Evolutionary conservation across 2,888 invertebrate genomes (phyloP), one percentile per base, ranked within the genome.

Genomic region (Ganaspis brasiliensis): DNA sequence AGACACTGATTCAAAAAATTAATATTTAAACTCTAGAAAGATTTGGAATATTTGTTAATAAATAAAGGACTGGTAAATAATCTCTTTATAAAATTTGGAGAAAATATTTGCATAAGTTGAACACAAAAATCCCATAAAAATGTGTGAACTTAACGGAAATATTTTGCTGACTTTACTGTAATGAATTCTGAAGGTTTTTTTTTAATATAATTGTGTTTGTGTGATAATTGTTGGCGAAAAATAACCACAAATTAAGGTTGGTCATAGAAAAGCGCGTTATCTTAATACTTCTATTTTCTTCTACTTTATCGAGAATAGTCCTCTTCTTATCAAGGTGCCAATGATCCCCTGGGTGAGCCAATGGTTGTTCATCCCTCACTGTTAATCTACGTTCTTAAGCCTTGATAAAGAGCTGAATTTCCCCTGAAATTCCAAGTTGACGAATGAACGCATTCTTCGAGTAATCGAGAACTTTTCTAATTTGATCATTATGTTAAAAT

Each of bases 361-460:
- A 89, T 88, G 87, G 76, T 80, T 78, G 79, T 82, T 79, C 89
- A 89, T 90, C 89, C 88, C 87, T 90, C 89, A 88, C 86, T 75
- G 82, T 85, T 90, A 90, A 91, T 90, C 88, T 88, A 79, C 76
- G 81, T 84, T 87, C 83, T 83, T 84, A 82, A 83, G 77, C 73
- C 63, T 71, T 73, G 82, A 82, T 81, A 80, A 82, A 82, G 76
- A 67, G 56, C 75, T n/a, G n/a, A n/a, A n/a, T n/a, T 76, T 74
- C 80, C 79, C 73, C 67, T 21, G 67, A 67, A 24, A 40, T 67
- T 67, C 24, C 45, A 24, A 67, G 26, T 45, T 67, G 67, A 45
- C 67, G 24, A 67, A 67, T 67, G 67, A 67, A 49, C 67, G 24
- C 14, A 67, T 67, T 67, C 67, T 45, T 45, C 67, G 67, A 67